These are phyloP conservation scores for Uloborus diversus DNA, from an alignment of 1,140 invertebrate species.

Conservation along the genomic window DNA sequence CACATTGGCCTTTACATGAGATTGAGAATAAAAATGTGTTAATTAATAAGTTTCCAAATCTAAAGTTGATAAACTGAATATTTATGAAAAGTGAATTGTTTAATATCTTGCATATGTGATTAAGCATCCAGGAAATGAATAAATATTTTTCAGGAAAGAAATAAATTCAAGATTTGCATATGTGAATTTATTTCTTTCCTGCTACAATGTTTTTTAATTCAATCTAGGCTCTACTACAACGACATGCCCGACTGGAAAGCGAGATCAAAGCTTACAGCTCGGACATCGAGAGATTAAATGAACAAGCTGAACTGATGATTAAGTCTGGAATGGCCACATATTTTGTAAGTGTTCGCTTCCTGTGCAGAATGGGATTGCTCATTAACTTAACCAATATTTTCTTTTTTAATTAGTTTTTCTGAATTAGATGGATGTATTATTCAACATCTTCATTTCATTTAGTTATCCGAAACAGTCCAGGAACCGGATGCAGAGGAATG, in stretches of 20 bases:
- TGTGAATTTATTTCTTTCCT: too few species aligned
- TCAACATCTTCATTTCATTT: slow-evolving; percentile 70
- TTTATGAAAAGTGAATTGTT: too few species aligned
- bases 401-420: background rate
- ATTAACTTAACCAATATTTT: background rate
- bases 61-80: too few species aligned
- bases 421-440: background rate
- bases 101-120: too few species aligned
- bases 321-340: slow-evolving; percentile 80
- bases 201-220: too few species aligned
- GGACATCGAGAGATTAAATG: slow-evolving; percentile 87
- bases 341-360: slow-evolving; percentile 68
- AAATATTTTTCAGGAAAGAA: too few species aligned
- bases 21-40: too few species aligned
- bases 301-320: slow-evolving; percentile 83
- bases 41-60: too few species aligned
- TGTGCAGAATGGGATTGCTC: background rate
- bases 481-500: slow-evolving; percentile 64
- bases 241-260: slow-evolving; percentile 88
- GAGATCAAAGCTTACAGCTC: slow-evolving; percentile 90
- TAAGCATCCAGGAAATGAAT: too few species aligned
- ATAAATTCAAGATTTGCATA: too few species aligned
- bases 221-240: slow-evolving; percentile 75
- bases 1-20: too few species aligned
- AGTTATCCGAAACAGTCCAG: slow-evolving; percentile 47